Base-by-base conservation (phyloP, 1,140 invertebrate genomes). In the Conus betulinus region DNA sequence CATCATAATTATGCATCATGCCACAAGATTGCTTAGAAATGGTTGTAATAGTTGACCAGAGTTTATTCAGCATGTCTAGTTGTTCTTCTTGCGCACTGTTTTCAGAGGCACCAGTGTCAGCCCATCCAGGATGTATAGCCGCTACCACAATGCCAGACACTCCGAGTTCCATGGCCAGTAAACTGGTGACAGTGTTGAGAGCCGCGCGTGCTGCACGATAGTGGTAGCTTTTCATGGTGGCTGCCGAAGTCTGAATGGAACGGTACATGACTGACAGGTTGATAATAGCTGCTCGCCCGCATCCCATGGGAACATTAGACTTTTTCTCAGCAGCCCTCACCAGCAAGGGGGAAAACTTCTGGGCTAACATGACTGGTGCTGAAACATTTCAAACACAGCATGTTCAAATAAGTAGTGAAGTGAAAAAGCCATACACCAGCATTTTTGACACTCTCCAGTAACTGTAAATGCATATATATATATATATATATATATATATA, bases 51-150 rank as follows among this genome's bases (percentile, higher is more conserved):
- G 57, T 27, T 6, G 82, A 84, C 82, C 51, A 84, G 8, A 55
- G 13, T 4, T 84, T n/a, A 13, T 84, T 20, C 53, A 57, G 55
- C 4, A 17, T 57, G 8, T 13, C 57, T 55, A n/a, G 6, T 27
- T 23, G 20, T 10, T 84, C 82, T 20, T 85, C 20, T 0, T 3
- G 27, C n/a, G 98, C 98, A 91, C 97, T 97, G 83, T 95, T 94
- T 15, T 98, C 98, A 8, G 98, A 98, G 97, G 99, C 97, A 88
- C 97, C 97, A 0, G 98, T 99, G 92, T 97, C 97, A 0, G 98
- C 97, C 98, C 98, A 99, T 1, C 98, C 98, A 2, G 98, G 98
- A 96, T 99, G 98, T 81, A 99, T 92, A 83, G 96, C 96, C 0
- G 97, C 95, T 0, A 97, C 97, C 6, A 98, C 92, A 87, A 99